Percentiles rank a stretch among this genome's conserved stretches.
Conservation (phyloP, 1,140 invertebrate genomes). For the Plutomurus gul region DNA sequence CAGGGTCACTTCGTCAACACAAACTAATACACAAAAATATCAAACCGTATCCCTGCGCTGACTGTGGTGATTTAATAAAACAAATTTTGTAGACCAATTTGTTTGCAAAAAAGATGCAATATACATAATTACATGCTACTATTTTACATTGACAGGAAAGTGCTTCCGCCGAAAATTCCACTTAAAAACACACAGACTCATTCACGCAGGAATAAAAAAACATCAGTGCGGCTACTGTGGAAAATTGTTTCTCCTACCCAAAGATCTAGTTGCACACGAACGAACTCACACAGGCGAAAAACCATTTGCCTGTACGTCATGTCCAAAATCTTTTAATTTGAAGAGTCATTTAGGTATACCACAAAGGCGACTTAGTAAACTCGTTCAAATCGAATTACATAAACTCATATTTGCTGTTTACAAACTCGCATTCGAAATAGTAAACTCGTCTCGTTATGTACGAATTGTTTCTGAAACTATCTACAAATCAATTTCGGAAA, state of each 20-base stretch:
- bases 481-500: no score
- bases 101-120: no score
- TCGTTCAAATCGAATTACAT: no score
- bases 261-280: slow-evolving; percentile 38
- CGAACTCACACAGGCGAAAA: slow-evolving; percentile 41
- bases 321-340: slow-evolving; percentile 40
- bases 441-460: no score
- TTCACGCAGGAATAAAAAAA: slow-evolving; percentile 36
- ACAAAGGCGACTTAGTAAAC: no score
- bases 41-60: neutral
- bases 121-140: no score
- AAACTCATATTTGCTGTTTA: no score
- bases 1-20: slow-evolving; percentile 28
- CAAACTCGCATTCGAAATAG: no score
- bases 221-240: slow-evolving; percentile 43
- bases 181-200: slow-evolving; percentile 37
- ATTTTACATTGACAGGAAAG: no score
- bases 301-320: slow-evolving; percentile 27
- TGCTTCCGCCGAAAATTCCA: slow-evolving; percentile 40
- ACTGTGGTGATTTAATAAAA: no score
- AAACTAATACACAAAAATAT: slow-evolving; percentile 33
- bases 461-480: no score
- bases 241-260: slow-evolving; percentile 33
- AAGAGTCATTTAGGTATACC: slow-evolving; percentile 46
- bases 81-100: no score